Percentiles rank a stretch among this genome's conserved stretches.
Conservation (phyloP, 2,797 vertebrate genomes). For the Pantherophis alleghaniensis region DNA sequence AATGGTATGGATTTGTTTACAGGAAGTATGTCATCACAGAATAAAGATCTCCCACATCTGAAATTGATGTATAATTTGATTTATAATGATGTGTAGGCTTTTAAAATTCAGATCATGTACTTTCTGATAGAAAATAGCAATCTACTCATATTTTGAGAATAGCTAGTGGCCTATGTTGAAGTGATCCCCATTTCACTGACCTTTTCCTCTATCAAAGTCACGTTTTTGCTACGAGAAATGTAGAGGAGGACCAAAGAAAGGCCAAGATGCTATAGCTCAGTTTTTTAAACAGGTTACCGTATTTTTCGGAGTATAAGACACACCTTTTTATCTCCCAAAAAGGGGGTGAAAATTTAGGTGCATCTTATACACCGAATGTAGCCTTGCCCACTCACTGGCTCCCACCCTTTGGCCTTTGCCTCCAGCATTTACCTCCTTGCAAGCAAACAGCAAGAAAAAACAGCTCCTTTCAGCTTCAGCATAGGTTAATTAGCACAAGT, state of each 20-base stretch:
- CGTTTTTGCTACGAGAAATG: neutral
- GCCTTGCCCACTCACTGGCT: no score
- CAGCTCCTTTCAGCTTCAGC: no score
- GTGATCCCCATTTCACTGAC: neutral
- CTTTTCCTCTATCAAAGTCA: neutral
- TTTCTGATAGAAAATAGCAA: neutral
- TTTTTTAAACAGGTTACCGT: neutral
- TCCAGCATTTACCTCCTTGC: no score
- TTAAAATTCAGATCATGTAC: neutral
- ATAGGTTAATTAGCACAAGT: no score
- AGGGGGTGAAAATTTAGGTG: no score
- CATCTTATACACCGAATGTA: no score
- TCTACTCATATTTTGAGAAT: neutral
- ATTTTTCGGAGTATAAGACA: no score
- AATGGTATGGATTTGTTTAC: neutral
- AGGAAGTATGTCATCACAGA: neutral
- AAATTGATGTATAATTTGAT: neutral
- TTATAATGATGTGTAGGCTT: neutral
- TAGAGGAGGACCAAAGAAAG: neutral
- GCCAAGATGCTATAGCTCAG: neutral
- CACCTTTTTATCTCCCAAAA: no score
- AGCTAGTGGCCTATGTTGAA: neutral
- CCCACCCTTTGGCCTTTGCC: no score
- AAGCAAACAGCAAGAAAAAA: no score
- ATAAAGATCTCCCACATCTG: neutral